Conservation (phyloP, 2,113 vertebrate species). For the Macaca fascicularis region DNA sequence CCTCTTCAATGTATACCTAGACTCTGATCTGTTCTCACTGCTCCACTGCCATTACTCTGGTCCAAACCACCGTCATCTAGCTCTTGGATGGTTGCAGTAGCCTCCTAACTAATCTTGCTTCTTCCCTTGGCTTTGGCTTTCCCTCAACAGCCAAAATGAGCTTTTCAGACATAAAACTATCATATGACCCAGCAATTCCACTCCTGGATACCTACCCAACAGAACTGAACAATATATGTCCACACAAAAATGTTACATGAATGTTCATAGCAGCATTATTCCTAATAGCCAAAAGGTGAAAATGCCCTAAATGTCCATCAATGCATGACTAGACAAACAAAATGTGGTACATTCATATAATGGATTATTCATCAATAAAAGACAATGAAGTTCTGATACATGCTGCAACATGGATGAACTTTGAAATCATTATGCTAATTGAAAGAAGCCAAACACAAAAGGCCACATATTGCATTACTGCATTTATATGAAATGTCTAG, state of each 20-base stretch:
- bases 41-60: neutral
- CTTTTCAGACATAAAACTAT: slow-evolving; percentile 14
- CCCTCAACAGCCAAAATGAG: neutral
- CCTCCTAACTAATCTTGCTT: neutral
- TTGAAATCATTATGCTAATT: slow-evolving; percentile 33
- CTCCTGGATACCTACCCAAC: neutral
- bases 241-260: slow-evolving; percentile 7
- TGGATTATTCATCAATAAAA: neutral
- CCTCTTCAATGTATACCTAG: neutral
- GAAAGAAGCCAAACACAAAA: slow-evolving; percentile 24
- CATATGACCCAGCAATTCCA: slow-evolving; percentile 20
- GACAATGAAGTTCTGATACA: neutral
- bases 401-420: neutral
- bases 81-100: neutral
- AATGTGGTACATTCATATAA: neutral
- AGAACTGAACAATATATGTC: neutral
- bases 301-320: neutral
- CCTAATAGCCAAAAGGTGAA: neutral
- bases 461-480: neutral
- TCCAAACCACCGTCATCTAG: neutral
- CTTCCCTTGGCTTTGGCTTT: neutral
- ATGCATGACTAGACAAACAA: neutral
- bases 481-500: neutral
- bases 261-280: slow-evolving; percentile 28
- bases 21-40: neutral